Percentiles rank a stretch among this genome's conserved stretches.
These are phyloP conservation scores for Limnothrissa miodon DNA, from an alignment of 2,113 vertebrate species.

Conservation along the genomic window DNA sequence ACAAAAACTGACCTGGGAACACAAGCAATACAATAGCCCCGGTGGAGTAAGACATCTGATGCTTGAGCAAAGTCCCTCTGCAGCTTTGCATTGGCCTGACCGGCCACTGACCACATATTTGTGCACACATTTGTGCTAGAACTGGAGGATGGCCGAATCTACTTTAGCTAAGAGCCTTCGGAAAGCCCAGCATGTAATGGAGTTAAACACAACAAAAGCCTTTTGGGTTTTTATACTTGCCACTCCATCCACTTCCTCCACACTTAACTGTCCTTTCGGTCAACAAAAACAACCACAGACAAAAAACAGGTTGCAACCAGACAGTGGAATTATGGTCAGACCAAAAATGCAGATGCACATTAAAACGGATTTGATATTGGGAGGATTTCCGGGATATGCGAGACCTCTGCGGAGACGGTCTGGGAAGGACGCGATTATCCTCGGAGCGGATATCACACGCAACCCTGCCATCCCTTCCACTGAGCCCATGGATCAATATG, in stretches of 20 bases:
- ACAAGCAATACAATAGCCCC: background rate
- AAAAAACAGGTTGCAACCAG: background rate
- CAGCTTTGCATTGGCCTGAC: background rate
- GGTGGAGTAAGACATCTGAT: background rate
- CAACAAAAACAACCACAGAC: background rate
- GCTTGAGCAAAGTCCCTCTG: background rate
- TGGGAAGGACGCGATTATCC: background rate
- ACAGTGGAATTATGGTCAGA: background rate
- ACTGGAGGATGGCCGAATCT: background rate
- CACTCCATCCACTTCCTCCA: background rate
- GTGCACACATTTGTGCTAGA: too few species aligned
- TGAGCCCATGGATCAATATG: constrained; percentile 4
- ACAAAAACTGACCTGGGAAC: background rate
- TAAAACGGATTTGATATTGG: background rate
- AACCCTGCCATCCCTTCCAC: background rate
- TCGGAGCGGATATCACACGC: background rate
- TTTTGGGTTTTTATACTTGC: background rate
- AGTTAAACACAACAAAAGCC: background rate
- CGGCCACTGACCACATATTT: background rate
- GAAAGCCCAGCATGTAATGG: background rate
- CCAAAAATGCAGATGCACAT: constrained; percentile 4
- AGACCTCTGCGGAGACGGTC: background rate
- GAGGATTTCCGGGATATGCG: constrained; percentile 11
- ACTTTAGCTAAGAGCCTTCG: background rate
- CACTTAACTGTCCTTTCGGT: background rate